Evolutionary conservation across 2,888 invertebrate genomes (phyloP), one percentile per base, ranked within the genome.

Genomic region (Diarsia brunnea): DNA sequence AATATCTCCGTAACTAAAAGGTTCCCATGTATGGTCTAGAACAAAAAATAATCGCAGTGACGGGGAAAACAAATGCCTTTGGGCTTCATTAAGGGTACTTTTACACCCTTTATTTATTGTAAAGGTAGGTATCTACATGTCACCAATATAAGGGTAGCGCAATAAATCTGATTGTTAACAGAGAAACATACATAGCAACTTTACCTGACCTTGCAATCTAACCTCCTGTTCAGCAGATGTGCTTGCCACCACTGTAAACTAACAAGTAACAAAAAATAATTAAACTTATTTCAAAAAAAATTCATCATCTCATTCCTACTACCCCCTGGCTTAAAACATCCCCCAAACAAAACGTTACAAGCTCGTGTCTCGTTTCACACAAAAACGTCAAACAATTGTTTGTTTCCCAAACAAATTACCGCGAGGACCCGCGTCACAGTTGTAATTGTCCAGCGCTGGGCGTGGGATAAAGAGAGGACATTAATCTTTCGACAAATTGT

Each of bases 401-500:
- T 66, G 69, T 79, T 66, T 60, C 61, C 61, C 60, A 65, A 81
- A 77, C 65, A 81, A 81, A 71, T 81, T 81, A 71, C 68, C 31
- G 47, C 61, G 64, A 69, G 75, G 75, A 81, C 81, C 81, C 81
- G 65, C 77, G 27, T 81, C 81, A 81, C 65, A 49, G 51, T 65
- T 69, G 60, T 81, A 81, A 76, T 81, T 82, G 79, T 79, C 72
- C 79, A 79, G 53, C 21, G 61, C 1, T 81, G 75, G 82, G 69
- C 69, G 47, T 82, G 75, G 78, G 31, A 72, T 79, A 79, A 60
- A 64, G 53, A 73, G 67, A 68, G 38, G 68, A 75, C 82, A 82
- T 82, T 82, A 79, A 82, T 82, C 82, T 82, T 77, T 45, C 45
- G n/a, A 72, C 81, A 70, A 77, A 77, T 60, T 71, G 58, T 65